Evolutionary conservation across 2,113 vertebrate species (phyloP).

Genomic region (Hiodon alosoides): DNA sequence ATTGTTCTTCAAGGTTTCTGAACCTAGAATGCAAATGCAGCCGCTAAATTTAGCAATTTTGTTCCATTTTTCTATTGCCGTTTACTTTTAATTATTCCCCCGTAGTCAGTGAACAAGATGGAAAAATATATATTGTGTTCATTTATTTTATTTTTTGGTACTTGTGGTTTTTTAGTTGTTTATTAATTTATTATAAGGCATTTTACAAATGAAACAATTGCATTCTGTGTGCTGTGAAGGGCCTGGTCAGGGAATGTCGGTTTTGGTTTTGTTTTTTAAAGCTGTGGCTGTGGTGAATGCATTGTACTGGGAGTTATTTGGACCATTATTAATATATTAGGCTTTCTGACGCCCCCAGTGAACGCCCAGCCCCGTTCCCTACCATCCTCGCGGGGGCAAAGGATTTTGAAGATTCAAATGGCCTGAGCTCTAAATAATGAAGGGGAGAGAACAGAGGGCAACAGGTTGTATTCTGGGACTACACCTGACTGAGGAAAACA

Average conservation of each 20-base stretch:
- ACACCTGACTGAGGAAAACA: no score
- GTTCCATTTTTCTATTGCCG: no score
- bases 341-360: conserved; percentile 36
- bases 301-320: conserved; percentile 41
- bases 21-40: not conserved
- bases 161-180: not conserved
- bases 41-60: not conserved
- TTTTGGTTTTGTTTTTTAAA: conserved; percentile 30
- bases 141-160: not conserved
- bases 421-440: not conserved
- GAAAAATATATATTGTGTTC: not conserved
- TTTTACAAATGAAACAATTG: not conserved
- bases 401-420: conserved; percentile 9
- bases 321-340: conserved; percentile 46
- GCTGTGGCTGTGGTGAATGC: conserved; percentile 33
- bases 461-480: no score
- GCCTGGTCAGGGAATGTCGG: not conserved
- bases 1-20: not conserved
- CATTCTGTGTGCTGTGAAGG: not conserved
- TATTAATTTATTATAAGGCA: not conserved
- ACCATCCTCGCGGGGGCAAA: conserved; percentile 11
- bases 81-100: no score
- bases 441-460: not conserved
- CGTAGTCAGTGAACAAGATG: no score
- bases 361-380: conserved; percentile 23